phyloP scores from a whole-genome alignment of 2,113 vertebrate species.

The Dicrurus megarhynchus region DNA sequence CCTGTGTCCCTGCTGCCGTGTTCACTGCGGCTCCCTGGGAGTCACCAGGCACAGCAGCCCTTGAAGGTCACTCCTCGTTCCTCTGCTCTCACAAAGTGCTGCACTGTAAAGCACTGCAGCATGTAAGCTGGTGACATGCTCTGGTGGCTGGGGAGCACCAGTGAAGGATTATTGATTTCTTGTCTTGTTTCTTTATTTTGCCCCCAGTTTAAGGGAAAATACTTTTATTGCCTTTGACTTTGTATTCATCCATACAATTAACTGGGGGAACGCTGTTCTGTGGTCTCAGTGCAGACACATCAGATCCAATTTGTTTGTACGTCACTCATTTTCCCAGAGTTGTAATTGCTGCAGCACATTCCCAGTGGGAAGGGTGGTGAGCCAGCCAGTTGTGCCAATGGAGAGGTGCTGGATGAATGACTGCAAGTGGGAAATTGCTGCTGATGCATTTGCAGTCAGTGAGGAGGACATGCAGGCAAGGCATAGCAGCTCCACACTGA shows the following conservation, averaged over 20 bases:
- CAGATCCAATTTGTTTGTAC: neutral
- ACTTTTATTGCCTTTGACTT: neutral
- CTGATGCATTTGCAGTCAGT: neutral
- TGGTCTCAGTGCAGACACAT: neutral
- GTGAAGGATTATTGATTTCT: neutral
- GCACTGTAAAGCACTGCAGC: neutral
- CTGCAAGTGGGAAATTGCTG: neutral
- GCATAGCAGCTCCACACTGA: neutral
- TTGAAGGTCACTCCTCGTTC: neutral
- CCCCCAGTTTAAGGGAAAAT: neutral
- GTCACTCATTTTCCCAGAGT: neutral
- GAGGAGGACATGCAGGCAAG: neutral
- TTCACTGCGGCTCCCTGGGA: neutral
- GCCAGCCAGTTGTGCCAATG: neutral
- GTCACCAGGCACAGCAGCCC: neutral
- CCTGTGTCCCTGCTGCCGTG: neutral
- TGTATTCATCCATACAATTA: neutral
- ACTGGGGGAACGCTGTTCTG: neutral
- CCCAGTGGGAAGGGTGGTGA: neutral
- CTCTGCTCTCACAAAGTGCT: neutral
- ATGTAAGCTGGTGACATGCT: neutral
- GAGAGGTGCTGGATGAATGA: neutral
- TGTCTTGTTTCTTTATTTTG: neutral
- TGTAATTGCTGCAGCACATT: neutral
- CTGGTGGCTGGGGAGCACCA: neutral